phyloP scores from a whole-genome alignment of 2,888 invertebrate species.

The Cotesia congregata region DNA sequence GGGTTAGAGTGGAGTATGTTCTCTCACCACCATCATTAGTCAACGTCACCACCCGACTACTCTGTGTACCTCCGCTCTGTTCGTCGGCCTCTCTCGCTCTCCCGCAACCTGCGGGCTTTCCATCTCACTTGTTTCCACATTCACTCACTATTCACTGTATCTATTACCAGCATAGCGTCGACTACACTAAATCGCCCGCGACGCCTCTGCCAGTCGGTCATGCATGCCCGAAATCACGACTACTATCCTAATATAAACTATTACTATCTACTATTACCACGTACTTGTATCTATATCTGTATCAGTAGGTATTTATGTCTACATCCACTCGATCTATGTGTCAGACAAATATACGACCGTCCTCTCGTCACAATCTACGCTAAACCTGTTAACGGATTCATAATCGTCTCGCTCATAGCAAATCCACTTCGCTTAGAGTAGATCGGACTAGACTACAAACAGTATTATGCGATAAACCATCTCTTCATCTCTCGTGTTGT shows the following conservation, averaged over 20 bases:
- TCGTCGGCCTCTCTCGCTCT: constrained; percentile 45
- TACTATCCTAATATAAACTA: constrained; percentile 8
- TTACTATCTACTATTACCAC: not conserved
- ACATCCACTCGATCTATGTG: not conserved
- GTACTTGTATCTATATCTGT: not conserved
- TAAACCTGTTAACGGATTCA: constrained; percentile 28
- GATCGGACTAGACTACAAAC: not conserved
- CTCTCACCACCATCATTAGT: constrained; percentile 70
- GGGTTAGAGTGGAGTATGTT: constrained; percentile 68
- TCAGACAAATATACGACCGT: not conserved
- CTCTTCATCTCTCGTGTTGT: not conserved
- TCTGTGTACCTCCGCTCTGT: constrained; percentile 44
- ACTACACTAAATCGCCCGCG: constrained; percentile 57
- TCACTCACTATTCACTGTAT: constrained; percentile 52
- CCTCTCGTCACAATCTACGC: constrained; percentile 17
- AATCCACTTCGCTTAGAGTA: constrained; percentile 1
- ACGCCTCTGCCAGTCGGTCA: constrained; percentile 55
- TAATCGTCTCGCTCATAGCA: constrained; percentile 22
- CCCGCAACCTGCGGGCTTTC: constrained; percentile 40
- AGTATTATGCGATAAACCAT: not conserved
- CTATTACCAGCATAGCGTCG: constrained; percentile 62
- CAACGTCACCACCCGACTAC: constrained; percentile 66
- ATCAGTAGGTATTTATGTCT: not conserved
- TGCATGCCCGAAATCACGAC: constrained; percentile 54
- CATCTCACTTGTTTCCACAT: constrained; percentile 32